These are phyloP conservation scores for Caenorhabditis panamensis DNA, from an alignment of 2,888 invertebrate genomes.

Conservation along the genomic window DNA sequence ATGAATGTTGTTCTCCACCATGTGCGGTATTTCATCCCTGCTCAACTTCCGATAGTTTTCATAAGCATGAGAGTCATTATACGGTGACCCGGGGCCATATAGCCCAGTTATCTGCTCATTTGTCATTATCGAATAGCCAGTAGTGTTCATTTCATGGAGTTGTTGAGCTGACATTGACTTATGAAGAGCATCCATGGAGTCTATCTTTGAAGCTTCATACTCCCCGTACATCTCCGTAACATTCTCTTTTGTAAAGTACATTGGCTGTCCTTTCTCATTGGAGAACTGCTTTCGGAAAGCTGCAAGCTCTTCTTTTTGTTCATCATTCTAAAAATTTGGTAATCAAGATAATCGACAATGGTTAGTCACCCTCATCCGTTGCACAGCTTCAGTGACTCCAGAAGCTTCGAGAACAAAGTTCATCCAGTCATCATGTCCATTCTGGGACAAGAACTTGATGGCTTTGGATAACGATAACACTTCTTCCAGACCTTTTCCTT, in stretches of 20 bases:
- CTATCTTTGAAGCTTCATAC: conserved; percentile 62
- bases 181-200: conserved; percentile 60
- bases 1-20: conserved; percentile 66
- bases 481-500: conserved; percentile 59
- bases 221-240: conserved; percentile 63
- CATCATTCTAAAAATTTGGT: conserved; percentile 26
- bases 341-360: no score
- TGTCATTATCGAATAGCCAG: conserved; percentile 69
- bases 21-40: conserved; percentile 50
- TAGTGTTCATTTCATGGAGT: conserved; percentile 68
- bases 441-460: conserved; percentile 51
- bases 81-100: conserved; percentile 71
- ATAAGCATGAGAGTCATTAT: conserved; percentile 64
- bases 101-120: conserved; percentile 61
- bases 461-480: conserved; percentile 53
- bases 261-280: conserved; percentile 59
- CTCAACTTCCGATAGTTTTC: conserved; percentile 49
- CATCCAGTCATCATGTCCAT: conserved; percentile 74
- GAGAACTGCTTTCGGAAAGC: conserved; percentile 53
- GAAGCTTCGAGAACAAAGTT: conserved; percentile 79
- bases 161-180: conserved; percentile 62
- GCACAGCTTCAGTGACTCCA: conserved; percentile 73
- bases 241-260: conserved; percentile 64
- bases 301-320: conserved; percentile 60
- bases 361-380: conserved; percentile 49